A percentile compares a stretch with the other conserved stretches of the same genome.
Evolutionary conservation across 2,888 invertebrate species (phyloP).

Genomic region (Lasioglossum malachurum): DNA sequence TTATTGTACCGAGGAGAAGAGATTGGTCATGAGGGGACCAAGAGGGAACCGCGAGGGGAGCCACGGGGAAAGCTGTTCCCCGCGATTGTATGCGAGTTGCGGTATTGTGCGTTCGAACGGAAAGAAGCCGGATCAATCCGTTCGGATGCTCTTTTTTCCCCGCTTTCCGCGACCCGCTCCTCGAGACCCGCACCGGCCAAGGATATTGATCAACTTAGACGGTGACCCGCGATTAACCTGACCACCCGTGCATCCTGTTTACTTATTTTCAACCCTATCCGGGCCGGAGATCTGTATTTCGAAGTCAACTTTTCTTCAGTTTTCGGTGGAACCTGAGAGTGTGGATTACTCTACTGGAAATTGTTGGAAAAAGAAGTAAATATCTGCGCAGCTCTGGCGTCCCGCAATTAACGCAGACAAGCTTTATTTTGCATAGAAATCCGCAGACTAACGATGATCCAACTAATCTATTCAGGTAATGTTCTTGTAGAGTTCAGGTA

Average conservation of each 20-base stretch:
- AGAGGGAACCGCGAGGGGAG: conserved; percentile 28
- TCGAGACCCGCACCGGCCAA: conserved; percentile 1
- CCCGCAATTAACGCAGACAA: not conserved
- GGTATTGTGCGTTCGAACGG: conserved; percentile 70
- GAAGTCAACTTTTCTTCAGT: too few species aligned
- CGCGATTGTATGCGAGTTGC: conserved; percentile 71
- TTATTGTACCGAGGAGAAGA: conserved; percentile 72
- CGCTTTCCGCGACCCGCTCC: not conserved
- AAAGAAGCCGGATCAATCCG: conserved; percentile 66
- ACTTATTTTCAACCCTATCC: not conserved
- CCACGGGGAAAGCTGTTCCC: conserved; percentile 64
- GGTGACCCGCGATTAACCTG: conserved; percentile 30
- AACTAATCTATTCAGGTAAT: not conserved
- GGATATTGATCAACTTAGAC: conserved; percentile 52
- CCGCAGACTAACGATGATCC: not conserved
- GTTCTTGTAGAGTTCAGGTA: not conserved
- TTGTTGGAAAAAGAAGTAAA: not conserved
- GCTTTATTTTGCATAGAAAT: not conserved
- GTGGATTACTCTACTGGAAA: too few species aligned
- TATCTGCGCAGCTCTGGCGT: not conserved
- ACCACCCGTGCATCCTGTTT: not conserved
- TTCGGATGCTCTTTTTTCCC: conserved; percentile 67
- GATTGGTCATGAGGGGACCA: conserved; percentile 61
- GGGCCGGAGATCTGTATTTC: not conserved
- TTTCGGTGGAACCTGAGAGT: too few species aligned